These are phyloP conservation scores for Mastomys natalensis DNA, from an alignment of 2,113 vertebrate genomes.

Conservation along the genomic window DNA sequence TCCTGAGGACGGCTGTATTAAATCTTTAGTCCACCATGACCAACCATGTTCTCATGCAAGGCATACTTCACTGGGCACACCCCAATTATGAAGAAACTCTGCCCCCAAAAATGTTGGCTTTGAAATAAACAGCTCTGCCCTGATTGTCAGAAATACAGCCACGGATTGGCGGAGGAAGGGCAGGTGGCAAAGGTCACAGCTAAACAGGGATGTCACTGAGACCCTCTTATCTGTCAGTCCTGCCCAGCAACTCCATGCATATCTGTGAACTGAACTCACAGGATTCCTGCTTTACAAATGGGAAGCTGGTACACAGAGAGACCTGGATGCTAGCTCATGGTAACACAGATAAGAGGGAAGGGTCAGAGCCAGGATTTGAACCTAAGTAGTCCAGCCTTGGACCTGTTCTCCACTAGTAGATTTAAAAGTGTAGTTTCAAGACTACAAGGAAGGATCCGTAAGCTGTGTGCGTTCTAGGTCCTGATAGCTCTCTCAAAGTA, in stretches of 20 bases:
- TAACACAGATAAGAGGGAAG: neutral
- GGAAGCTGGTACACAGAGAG: neutral
- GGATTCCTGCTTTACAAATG: neutral
- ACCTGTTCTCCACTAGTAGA: neutral
- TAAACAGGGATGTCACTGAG: neutral
- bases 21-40: conserved; percentile 67
- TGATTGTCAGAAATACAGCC: neutral
- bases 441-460: neutral
- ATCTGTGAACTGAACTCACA: neutral
- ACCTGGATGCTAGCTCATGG: neutral
- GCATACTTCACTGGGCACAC: conserved; percentile 43
- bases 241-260: neutral
- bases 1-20: conserved; percentile 65
- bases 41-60: conserved; percentile 64
- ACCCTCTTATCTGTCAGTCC: neutral
- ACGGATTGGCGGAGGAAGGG: neutral
- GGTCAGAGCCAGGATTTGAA: neutral
- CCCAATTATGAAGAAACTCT: conserved; percentile 63
- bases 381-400: neutral
- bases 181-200: neutral
- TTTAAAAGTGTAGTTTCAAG: neutral
- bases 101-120: conserved; percentile 49
- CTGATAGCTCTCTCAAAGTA: too few species aligned
- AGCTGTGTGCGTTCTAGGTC: neutral
- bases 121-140: conserved; percentile 12